A percentile compares a stretch with the other conserved stretches of the same genome.
These are phyloP conservation scores for Melanocharis versteri DNA, from an alignment of 2,113 vertebrate genomes.

Conservation along the genomic window DNA sequence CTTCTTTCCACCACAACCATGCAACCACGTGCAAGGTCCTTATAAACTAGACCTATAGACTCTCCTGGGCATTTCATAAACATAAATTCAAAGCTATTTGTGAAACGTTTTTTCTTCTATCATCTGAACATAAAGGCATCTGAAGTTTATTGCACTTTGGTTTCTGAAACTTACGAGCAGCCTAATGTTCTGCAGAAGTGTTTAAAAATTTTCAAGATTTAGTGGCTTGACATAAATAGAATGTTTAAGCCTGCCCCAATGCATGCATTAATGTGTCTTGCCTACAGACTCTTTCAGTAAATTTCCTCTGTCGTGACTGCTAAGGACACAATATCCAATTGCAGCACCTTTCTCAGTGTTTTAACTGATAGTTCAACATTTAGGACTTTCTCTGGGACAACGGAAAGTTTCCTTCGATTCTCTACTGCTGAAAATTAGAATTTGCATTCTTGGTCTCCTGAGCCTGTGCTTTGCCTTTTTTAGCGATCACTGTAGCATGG, in stretches of 20 bases:
- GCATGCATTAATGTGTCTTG: background rate
- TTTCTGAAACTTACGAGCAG: background rate
- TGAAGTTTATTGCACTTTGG: background rate
- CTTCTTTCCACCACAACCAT: background rate
- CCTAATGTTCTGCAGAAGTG: background rate
- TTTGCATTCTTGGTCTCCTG: background rate
- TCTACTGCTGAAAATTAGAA: background rate
- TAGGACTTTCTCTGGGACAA: background rate
- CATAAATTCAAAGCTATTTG: background rate
- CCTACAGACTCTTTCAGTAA: background rate
- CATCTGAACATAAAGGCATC: background rate
- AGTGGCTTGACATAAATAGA: background rate
- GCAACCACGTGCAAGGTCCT: background rate
- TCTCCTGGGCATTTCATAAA: background rate
- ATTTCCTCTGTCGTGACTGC: background rate
- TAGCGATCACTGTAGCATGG: background rate
- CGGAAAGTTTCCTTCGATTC: rapidly evolving
- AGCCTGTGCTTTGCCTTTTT: background rate
- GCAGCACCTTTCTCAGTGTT: background rate
- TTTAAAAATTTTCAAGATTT: background rate
- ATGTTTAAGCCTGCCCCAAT: background rate
- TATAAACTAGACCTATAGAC: background rate
- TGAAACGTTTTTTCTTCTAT: background rate
- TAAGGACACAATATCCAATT: background rate
- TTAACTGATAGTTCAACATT: background rate